Evolutionary conservation across 2,888 invertebrate genomes (phyloP).

Genomic region (Cryptophagus acutangulus): DNA sequence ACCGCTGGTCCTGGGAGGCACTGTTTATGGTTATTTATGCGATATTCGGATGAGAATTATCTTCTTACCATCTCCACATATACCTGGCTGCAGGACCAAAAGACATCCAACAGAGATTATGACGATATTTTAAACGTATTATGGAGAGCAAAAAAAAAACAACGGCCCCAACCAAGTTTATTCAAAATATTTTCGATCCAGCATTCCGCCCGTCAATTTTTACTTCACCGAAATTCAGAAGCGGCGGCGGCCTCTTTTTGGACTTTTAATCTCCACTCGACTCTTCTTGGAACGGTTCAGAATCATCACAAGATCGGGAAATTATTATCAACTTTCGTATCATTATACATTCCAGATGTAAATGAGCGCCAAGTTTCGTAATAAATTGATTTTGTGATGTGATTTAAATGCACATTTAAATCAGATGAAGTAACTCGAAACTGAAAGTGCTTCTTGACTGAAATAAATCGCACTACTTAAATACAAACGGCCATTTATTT

Average conservation of each 20-base stretch:
- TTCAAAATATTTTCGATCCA: neutral
- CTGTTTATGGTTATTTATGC: slow-evolving; percentile 47
- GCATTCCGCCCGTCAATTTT: slow-evolving; percentile 4
- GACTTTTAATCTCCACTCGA: no score
- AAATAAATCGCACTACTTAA: slow-evolving; percentile 6
- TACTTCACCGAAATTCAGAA: no score
- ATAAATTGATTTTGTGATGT: no score
- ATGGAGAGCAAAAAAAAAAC: slow-evolving; percentile 2
- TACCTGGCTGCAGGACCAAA: slow-evolving; percentile 7
- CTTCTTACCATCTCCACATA: slow-evolving; percentile 20
- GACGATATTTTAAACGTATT: slow-evolving; percentile 18
- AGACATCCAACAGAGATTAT: slow-evolving; percentile 27
- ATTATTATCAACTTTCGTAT: no score
- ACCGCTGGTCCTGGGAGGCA: slow-evolving; percentile 42
- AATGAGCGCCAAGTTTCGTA: no score
- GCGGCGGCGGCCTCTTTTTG: no score
- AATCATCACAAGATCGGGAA: no score
- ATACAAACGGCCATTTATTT: slow-evolving; percentile 2
- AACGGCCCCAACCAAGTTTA: slow-evolving; percentile 3
- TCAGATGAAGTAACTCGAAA: slow-evolving; percentile 3
- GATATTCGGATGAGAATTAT: slow-evolving; percentile 37
- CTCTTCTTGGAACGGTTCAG: no score
- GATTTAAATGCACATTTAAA: slow-evolving; percentile 4
- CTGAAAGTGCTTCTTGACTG: slow-evolving; percentile 3
- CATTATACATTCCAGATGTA: no score